Evolutionary conservation across 2,113 vertebrate genomes (phyloP), one percentile per base, ranked within the genome.

Genomic region (Ramphastos sulfuratus): DNA sequence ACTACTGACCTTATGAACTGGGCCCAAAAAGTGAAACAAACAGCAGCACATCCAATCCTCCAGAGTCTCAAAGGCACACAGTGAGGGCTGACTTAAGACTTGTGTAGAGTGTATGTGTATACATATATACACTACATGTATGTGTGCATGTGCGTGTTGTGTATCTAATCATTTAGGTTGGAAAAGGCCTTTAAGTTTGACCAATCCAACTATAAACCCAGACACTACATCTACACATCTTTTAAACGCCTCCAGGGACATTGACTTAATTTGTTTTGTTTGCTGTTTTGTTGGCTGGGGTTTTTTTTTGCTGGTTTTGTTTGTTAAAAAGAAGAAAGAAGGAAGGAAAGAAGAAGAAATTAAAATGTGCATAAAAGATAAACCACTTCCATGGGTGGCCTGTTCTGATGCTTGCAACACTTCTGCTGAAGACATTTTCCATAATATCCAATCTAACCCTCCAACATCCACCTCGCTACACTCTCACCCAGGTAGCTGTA

Each of bases 191-290:
- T 66, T 61, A 71, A 66, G 33, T 82, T 44, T 42, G 67, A 14
- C 0, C 0, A 74, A 20, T 39, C 33, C 27, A 63, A 30, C 12
- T 19, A 7, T 23, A 20, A 70, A 37, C 1, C 0, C 56, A 91
- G 61, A 20, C 19, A 13, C 27, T 37, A 50, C 11, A 30, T 8
- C 37, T 37, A 84, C 0, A 0, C 1, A 6, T 30, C 44, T 66
- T 50, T 50, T 30, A 52, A 66, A 71, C 39, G 76, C 14, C 59
- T 33, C 15, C 30, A 76, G 33, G 6, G 16, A n/a, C 50, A 31
- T 17, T 50, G 30, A 80, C 12, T 56, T 33, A 12, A 60, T 10
- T 12, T 52, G 50, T 12, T 52, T 52, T 24, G 23, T 52, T 52
- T 23, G 50, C 50, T 24, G 6, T 24, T 52, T 52, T 24, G 48